Conservation (phyloP, 2,888 invertebrate species). For the Cheilosia variabilis region DNA sequence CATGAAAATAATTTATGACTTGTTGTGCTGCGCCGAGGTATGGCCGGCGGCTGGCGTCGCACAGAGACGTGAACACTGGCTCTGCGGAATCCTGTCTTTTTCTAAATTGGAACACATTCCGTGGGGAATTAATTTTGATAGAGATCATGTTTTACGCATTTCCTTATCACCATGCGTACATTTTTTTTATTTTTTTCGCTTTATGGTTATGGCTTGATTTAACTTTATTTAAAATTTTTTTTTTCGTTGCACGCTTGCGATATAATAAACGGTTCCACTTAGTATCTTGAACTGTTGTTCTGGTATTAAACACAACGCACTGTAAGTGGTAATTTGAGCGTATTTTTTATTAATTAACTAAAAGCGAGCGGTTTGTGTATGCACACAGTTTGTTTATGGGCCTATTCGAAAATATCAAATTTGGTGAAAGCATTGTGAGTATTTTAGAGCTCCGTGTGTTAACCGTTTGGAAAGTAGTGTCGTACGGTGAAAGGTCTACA, state of each 20-base stretch:
- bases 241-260: slow-evolving; percentile 28
- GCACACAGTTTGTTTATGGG: slow-evolving; percentile 1
- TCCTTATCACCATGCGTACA: slow-evolving; percentile 7
- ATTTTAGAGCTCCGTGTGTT: neutral
- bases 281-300: neutral
- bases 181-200: neutral
- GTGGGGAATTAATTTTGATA: slow-evolving; percentile 8
- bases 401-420: neutral
- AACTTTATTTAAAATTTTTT: slow-evolving; percentile 13
- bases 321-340: slow-evolving; percentile 11
- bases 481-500: neutral
- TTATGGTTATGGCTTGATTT: neutral
- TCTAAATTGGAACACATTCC: slow-evolving; percentile 35
- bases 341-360: neutral
- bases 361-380: neutral
- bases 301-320: neutral
- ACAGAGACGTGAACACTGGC: neutral
- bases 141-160: slow-evolving; percentile 11
- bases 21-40: slow-evolving; percentile 13
- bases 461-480: neutral
- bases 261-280: slow-evolving; percentile 9
- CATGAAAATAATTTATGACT: slow-evolving; percentile 37
- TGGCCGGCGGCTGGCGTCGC: neutral
- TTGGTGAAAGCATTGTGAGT: slow-evolving; percentile 10
- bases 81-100: slow-evolving; percentile 24